A percentile compares a stretch with the other conserved stretches of the same genome.
phyloP scores from a whole-genome alignment of 2,113 vertebrate species.

The Rhagologus leucostigma region DNA sequence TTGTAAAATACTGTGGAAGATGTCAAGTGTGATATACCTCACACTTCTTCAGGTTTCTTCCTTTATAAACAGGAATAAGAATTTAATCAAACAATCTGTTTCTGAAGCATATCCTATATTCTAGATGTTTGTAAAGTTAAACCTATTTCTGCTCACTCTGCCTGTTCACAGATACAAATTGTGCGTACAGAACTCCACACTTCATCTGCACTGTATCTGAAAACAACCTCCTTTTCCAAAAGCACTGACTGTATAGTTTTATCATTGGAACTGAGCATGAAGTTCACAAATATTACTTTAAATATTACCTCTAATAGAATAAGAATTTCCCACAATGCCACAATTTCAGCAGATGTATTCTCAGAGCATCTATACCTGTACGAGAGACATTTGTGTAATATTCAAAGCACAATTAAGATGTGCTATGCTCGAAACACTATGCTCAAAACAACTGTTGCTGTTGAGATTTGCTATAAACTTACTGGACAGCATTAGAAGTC shows the following conservation, averaged over 20 bases:
- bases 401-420: neutral
- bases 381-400: neutral
- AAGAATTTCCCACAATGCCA: neutral
- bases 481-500: neutral
- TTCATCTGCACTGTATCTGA: neutral
- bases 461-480: neutral
- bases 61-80: neutral
- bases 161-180: conserved; percentile 5
- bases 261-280: neutral
- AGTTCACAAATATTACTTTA: neutral
- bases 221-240: neutral
- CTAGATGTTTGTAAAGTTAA: neutral
- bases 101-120: neutral
- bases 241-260: neutral
- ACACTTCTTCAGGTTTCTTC: neutral
- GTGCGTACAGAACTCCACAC: neutral
- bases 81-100: neutral
- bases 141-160: neutral
- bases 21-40: neutral
- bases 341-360: neutral
- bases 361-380: neutral
- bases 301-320: neutral
- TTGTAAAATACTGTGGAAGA: neutral
- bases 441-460: neutral
- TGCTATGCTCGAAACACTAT: neutral